Evolutionary conservation across 2,888 invertebrate genomes (phyloP).

Genomic region (Meganola albula): DNA sequence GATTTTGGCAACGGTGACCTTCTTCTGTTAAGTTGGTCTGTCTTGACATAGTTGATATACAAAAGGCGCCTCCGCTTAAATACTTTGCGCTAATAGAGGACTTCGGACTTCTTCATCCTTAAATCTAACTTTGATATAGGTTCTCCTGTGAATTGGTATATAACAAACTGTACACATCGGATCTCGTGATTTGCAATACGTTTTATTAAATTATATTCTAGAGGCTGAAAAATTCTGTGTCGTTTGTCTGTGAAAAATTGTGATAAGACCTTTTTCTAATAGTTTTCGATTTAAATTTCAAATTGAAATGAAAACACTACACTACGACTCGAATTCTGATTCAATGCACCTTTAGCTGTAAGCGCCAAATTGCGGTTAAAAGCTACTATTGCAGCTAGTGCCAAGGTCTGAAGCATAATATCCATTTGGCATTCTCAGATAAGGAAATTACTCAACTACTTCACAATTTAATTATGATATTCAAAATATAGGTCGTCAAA

Average conservation of each 20-base stretch:
- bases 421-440: not conserved
- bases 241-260: not conserved
- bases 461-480: slow-evolving; percentile 27
- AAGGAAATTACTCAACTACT: slow-evolving; percentile 23
- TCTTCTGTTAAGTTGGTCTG: too few species aligned
- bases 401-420: slow-evolving; percentile 1
- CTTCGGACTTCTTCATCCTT: too few species aligned
- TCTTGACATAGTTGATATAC: too few species aligned
- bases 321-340: not conserved
- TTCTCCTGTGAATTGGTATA: too few species aligned
- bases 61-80: too few species aligned
- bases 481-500: slow-evolving; percentile 25
- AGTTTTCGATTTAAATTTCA: not conserved
- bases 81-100: too few species aligned
- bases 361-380: not conserved
- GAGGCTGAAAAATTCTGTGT: not conserved
- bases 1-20: too few species aligned
- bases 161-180: too few species aligned
- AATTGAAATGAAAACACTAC: not conserved
- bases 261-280: not conserved
- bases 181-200: too few species aligned
- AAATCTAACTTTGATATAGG: too few species aligned
- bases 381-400: slow-evolving; percentile 1
- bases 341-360: not conserved
- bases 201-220: too few species aligned